A percentile compares a stretch with the other conserved stretches of the same genome.
Evolutionary conservation across 2,888 invertebrate genomes (phyloP).

Genomic region (Ischnus inquisitorius): DNA sequence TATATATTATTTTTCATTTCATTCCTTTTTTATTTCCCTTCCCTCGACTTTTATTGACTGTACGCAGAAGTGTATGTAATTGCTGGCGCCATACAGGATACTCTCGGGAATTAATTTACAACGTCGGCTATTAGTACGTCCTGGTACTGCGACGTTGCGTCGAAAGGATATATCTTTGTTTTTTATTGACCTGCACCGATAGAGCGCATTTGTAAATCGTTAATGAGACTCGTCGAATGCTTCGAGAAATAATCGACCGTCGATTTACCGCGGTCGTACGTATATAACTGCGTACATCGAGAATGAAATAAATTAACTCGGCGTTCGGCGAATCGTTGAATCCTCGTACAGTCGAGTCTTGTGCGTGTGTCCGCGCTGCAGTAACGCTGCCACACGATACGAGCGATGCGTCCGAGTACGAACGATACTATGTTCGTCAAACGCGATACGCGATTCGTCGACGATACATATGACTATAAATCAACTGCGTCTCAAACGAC

Average conservation of each 20-base stretch:
- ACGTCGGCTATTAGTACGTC: background rate
- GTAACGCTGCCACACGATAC: background rate
- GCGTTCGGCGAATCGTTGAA: constrained; percentile 5
- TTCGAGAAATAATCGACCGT: constrained; percentile 32
- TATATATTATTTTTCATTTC: background rate
- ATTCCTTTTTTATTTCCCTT: background rate
- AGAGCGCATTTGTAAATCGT: constrained; percentile 7
- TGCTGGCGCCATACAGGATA: constrained; percentile 24
- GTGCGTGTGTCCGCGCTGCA: background rate
- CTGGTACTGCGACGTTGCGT: background rate
- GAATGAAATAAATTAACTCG: constrained; percentile 50
- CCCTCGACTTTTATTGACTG: background rate
- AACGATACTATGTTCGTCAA: background rate
- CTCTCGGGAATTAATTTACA: background rate
- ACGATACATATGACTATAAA: constrained; percentile 37
- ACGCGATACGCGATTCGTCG: constrained; percentile 14
- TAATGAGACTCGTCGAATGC: background rate
- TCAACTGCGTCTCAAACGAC: constrained; percentile 16
- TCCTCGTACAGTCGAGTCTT: background rate
- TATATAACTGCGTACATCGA: constrained; percentile 18
- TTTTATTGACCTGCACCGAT: background rate
- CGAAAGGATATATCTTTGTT: background rate
- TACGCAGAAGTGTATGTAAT: background rate
- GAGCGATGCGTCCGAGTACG: too few species aligned
- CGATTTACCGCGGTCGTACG: constrained; percentile 26